Base-by-base conservation (phyloP, 2,888 invertebrate genomes). In the Caenorhabditis japonica region DNA sequence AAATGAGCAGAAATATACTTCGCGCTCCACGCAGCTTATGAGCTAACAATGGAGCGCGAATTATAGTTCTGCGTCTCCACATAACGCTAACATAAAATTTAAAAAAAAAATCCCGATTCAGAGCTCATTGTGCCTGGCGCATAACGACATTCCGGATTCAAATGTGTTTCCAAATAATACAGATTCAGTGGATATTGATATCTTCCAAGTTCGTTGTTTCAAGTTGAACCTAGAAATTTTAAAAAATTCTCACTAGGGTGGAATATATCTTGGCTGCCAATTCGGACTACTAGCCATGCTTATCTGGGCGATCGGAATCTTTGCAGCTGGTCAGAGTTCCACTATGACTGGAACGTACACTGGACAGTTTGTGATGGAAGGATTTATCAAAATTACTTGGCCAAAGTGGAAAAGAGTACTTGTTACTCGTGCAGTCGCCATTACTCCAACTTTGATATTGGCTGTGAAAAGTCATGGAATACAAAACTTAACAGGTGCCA, bases 351-450 rank as follows among this genome's bases (percentile, higher is more conserved):
- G 90, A 27, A 91, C 90, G 3, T 91, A 90, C 80, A 88, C 90
- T 13, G 90, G 90, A 25, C 90, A 90, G 84, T 76, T 64, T 61
- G 75, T 69, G 4, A 77, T 80, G 75, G 77, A 80, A 61, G 94
- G 94, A 12, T 94, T 94, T 87, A 89, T 94, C 19, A 93, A 93
- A 86, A 89, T 94, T n/a, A 92, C 92, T 83, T 94, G 94, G 94
- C 91, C 93, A 1, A 91, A 93, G 38, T 94, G 94, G 94, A 93
- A 92, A 88, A 90, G 94, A 85, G 93, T 94, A 0, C 89, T 94
- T 21, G 91, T 94, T 80, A 94, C 94, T 0, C 91, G 94, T 80
- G 90, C 92, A 5, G 93, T 94, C 82, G 94, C 94, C 25, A 94
- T 94, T 76, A 88, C 92, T 7, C 91, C 91, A 10, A 90, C 90